phyloP scores from a whole-genome alignment of 23 tunicate species.

The Halocynthia aurantium region DNA sequence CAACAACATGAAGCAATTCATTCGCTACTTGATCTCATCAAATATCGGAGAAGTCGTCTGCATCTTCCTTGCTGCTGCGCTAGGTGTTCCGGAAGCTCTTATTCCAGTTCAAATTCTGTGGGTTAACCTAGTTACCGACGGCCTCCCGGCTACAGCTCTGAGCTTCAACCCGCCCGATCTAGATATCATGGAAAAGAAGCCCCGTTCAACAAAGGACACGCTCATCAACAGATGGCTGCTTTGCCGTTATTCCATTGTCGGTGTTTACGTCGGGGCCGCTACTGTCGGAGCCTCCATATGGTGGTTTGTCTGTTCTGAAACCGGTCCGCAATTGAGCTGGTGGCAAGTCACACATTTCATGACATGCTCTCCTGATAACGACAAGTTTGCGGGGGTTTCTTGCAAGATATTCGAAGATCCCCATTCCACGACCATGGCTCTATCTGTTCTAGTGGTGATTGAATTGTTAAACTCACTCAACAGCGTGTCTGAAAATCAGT shows the following conservation, averaged over 20 bases:
- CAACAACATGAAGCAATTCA: constrained; percentile 99
- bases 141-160: constrained; percentile 97
- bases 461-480: constrained; percentile 96
- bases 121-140: constrained; percentile 98
- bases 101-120: constrained; percentile 96
- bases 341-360: constrained; percentile 96
- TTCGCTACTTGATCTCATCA: constrained; percentile 92
- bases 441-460: constrained; percentile 92
- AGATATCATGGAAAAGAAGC: constrained; percentile 85
- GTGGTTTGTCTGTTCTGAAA: constrained; percentile 58
- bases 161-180: constrained; percentile 95
- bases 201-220: constrained; percentile 86
- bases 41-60: constrained; percentile 99
- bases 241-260: constrained; percentile 92
- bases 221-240: constrained; percentile 80
- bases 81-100: constrained; percentile 96
- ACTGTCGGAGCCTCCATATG: constrained; percentile 70
- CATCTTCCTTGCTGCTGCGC: constrained; percentile 96
- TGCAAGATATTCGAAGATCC: constrained; percentile 93
- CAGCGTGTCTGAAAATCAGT: constrained; percentile 99
- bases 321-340: constrained; percentile 64
- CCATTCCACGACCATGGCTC: constrained; percentile 99
- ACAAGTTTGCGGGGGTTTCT: constrained; percentile 48
- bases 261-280: constrained; percentile 67
- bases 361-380: constrained; percentile 81